phyloP scores from a whole-genome alignment of 2,888 invertebrate genomes.

The Latrodectus hesperus region DNA sequence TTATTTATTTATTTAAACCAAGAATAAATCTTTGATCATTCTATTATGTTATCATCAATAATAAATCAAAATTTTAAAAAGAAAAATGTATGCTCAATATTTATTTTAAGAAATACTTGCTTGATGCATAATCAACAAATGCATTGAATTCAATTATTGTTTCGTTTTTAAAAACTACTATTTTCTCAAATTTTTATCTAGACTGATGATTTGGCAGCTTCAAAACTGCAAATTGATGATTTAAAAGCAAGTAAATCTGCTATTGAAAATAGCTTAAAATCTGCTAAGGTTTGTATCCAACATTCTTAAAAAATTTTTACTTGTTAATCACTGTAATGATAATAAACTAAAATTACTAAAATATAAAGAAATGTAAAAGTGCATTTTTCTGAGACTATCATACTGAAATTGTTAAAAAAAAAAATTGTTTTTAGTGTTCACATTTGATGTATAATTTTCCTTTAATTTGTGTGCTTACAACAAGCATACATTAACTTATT shows the following conservation, averaged over 20 bases:
- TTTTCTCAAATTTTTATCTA: slow-evolving; percentile 10
- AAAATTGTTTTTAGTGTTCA: too few relatives aligned
- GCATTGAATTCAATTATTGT: not conserved
- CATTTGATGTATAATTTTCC: too few relatives aligned
- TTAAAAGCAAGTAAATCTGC: slow-evolving; percentile 75
- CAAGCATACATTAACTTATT: too few relatives aligned
- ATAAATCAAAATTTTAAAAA: not conserved
- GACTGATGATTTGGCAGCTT: slow-evolving; percentile 73
- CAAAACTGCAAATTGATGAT: slow-evolving; percentile 76
- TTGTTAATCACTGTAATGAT: too few relatives aligned
- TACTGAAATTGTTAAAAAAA: too few relatives aligned
- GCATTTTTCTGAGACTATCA: too few relatives aligned
- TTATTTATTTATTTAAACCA: too few relatives aligned
- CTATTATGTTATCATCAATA: not conserved
- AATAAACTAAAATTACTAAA: too few relatives aligned
- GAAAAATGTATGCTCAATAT: not conserved
- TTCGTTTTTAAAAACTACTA: not conserved
- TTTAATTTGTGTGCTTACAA: too few relatives aligned
- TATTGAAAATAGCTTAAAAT: slow-evolving; percentile 74
- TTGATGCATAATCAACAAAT: too few relatives aligned
- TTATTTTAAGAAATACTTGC: not conserved
- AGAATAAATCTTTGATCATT: not conserved
- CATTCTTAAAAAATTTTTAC: not conserved
- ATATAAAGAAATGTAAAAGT: too few relatives aligned
- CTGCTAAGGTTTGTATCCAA: slow-evolving; percentile 73